Evolutionary conservation across 35 echinoderm and acorn worm genomes (phyloP).

Genomic region (Heliocidaris erythrogramma): DNA sequence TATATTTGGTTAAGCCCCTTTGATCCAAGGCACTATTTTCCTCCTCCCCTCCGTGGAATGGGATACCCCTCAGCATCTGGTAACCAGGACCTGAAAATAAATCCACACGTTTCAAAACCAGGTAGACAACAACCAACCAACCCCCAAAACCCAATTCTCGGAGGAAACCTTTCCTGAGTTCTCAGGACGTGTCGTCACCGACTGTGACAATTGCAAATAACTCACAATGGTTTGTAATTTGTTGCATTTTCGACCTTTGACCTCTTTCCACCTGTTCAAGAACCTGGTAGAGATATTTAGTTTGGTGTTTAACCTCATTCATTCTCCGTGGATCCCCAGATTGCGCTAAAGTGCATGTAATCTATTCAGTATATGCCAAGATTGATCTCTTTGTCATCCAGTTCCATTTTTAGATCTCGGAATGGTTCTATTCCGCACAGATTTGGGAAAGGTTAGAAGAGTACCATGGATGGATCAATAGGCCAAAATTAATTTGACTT

Average conservation of each 20-base stretch:
- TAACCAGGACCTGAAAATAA: neutral
- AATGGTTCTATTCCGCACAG: neutral
- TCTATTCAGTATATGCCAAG: neutral
- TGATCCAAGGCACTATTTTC: neutral
- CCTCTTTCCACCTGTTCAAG: neutral
- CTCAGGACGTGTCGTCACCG: neutral
- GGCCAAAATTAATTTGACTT: neutral
- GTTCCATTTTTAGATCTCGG: neutral
- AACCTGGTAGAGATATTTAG: neutral
- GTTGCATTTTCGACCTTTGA: neutral
- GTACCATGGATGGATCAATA: neutral
- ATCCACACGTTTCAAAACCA: neutral
- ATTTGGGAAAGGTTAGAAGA: neutral
- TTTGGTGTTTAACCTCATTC: neutral
- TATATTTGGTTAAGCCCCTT: neutral
- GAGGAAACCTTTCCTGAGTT: neutral
- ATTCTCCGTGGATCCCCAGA: neutral
- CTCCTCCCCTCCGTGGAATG: neutral
- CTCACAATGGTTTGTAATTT: neutral
- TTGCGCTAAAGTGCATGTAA: neutral
- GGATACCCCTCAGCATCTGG: neutral
- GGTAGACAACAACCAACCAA: neutral
- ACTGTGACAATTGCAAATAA: neutral
- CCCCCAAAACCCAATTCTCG: neutral
- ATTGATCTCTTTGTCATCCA: neutral